Evolutionary conservation across 2,797 vertebrate species (phyloP).

Genomic region (Gorsachius magnificus): DNA sequence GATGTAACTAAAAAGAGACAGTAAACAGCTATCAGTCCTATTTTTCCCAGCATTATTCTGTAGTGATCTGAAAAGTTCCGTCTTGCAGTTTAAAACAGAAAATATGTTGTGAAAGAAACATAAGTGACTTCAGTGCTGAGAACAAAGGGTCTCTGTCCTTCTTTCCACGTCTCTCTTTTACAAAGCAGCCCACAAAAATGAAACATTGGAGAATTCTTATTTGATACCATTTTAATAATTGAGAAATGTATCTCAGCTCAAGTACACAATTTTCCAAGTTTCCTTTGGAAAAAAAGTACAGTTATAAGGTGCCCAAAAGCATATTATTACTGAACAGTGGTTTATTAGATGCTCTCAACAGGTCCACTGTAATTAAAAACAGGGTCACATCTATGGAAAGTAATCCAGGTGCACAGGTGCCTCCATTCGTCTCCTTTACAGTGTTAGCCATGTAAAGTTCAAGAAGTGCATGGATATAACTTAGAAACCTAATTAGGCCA

Average conservation of each 20-base stretch:
- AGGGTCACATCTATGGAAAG: constrained; percentile 48
- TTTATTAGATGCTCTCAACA: constrained; percentile 51
- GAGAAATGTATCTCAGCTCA: neutral
- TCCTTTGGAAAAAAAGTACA: neutral
- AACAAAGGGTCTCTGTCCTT: neutral
- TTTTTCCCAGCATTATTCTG: neutral
- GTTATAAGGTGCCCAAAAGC: constrained; percentile 24
- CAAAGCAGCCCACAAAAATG: neutral
- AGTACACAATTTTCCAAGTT: constrained; percentile 33
- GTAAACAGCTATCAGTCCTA: neutral
- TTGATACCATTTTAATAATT: neutral
- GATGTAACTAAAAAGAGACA: neutral
- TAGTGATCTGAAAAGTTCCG: neutral
- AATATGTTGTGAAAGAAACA: neutral
- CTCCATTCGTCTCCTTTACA: constrained; percentile 44
- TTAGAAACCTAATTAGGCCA: constrained; percentile 75
- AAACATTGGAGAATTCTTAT: neutral
- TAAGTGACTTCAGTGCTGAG: neutral
- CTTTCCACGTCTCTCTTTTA: neutral
- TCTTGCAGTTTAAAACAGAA: neutral
- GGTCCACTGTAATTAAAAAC: constrained; percentile 65
- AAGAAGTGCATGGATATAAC: constrained; percentile 57
- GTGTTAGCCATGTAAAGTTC: constrained; percentile 57
- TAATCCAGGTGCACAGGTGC: constrained; percentile 27
- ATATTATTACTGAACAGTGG: constrained; percentile 43